phyloP scores from a whole-genome alignment of 1,140 invertebrate species.

The Sogatella furcifera region DNA sequence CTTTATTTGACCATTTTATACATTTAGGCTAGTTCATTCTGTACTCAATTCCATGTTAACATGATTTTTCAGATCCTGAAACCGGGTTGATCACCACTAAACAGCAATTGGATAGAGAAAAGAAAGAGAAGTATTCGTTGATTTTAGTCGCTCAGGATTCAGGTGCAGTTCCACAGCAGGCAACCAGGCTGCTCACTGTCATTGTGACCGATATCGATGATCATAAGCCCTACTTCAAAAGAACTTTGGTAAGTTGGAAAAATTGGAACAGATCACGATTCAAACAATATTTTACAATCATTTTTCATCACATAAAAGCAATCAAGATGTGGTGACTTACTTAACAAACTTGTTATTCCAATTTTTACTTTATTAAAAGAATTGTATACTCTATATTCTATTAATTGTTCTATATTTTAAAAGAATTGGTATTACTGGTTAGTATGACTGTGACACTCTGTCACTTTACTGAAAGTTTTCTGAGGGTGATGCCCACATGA shows the following conservation, averaged over 20 bases:
- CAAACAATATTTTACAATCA: not conserved
- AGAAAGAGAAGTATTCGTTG: constrained; percentile 56
- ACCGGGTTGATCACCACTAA: constrained; percentile 63
- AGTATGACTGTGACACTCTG: too few species aligned
- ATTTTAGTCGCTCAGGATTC: constrained; percentile 62
- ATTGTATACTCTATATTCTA: too few species aligned
- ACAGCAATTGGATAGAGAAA: constrained; percentile 56
- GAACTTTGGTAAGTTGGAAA: constrained; percentile 45
- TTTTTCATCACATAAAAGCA: not conserved
- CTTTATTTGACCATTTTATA: too few species aligned
- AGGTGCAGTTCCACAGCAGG: constrained; percentile 62
- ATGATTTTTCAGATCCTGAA: constrained; percentile 31
- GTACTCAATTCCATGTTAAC: constrained; percentile 9
- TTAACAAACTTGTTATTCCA: too few species aligned
- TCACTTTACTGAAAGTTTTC: too few species aligned
- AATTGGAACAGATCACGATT: not conserved
- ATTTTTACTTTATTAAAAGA: too few species aligned
- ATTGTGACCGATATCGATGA: constrained; percentile 66
- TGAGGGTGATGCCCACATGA: too few species aligned
- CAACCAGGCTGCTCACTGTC: constrained; percentile 49
- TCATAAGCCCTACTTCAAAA: constrained; percentile 59
- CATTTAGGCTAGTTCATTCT: too few species aligned
- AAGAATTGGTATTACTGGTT: too few species aligned
- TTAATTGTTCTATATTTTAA: too few species aligned
- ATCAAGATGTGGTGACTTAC: too few species aligned